Base-by-base conservation (phyloP, 2,113 vertebrate genomes). In the Bos javanicus region DNA sequence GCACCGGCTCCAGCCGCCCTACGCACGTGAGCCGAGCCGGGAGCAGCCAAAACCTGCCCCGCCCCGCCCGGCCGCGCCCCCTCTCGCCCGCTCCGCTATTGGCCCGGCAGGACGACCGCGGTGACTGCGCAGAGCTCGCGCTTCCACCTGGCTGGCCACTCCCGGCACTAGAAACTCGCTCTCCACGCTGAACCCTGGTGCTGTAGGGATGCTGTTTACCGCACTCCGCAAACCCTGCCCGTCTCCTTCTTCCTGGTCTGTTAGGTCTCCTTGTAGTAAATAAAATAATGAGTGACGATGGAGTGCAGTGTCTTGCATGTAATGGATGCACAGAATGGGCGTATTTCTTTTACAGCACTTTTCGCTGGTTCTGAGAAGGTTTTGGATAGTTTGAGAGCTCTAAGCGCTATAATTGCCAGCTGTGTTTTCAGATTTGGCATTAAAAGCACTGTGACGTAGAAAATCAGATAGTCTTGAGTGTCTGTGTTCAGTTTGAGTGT, bases 161-260 rank as follows among this genome's bases (percentile, higher is more conserved):
- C 11, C 6, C 1, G 8, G 23, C 60, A 0, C 2, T 0, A 2
- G 50, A 43, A 30, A 7, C 25, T 5, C 1, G 3, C 13, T 33
- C 52, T 19, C 14, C 28, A 0, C 3, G n/a, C 21, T 0, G 15
- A 5, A 19, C 5, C 2, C 2, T 1, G 0, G 7, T 2, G 10
- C 1, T 0, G 7, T 0, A 0, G 0, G 14, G 8, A 1, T 6
- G 71, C 23, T 0, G 2, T 36, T 52, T n/a, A 11, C 60, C 1
- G 6, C 33, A 13, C 0, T 13, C 12, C 39, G 0, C 16, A 2
- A 26, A 7, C 21, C 23, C 19, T 17, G 13, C 5, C 10, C 1
- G 21, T n/a, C 11, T 62, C n/a, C 33, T 3, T 48, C 17, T n/a
- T 48, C 48, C 26, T 4, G 2, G 21, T 6, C 25, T 13, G 19